Conservation (phyloP, 1,140 invertebrate genomes). For the Drosophila carrolli region DNA sequence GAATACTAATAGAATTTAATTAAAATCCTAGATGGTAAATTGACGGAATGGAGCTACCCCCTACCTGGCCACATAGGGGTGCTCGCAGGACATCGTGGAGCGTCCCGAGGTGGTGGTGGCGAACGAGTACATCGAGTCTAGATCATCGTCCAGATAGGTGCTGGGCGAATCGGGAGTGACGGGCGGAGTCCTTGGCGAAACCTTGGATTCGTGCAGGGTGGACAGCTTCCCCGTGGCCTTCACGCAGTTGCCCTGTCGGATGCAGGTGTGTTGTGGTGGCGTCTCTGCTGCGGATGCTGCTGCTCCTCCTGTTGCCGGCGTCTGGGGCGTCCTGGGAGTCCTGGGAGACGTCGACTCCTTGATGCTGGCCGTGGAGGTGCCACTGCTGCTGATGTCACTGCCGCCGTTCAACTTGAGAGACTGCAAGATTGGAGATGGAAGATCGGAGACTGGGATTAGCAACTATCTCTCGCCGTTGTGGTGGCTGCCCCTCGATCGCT, state of each 20-base stretch:
- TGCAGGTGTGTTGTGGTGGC: slow-evolving; percentile 37
- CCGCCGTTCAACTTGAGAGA: slow-evolving; percentile 79
- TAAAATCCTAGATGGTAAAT: background rate
- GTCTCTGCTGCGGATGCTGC: background rate
- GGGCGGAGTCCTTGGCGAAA: slow-evolving; percentile 86
- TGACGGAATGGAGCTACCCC: background rate
- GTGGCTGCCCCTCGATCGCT: slow-evolving; percentile 48
- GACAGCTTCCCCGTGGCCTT: slow-evolving; percentile 54
- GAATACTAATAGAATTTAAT: background rate
- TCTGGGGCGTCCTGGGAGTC: slow-evolving; percentile 37
- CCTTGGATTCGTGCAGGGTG: slow-evolving; percentile 66
- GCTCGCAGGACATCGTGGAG: slow-evolving; percentile 87
- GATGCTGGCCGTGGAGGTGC: slow-evolving; percentile 13
- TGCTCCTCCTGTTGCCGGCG: background rate
- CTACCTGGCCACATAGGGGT: slow-evolving; percentile 89
- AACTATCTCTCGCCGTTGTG: slow-evolving; percentile 49
- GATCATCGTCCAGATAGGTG: slow-evolving; percentile 88
- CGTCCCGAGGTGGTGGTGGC: slow-evolving; percentile 89
- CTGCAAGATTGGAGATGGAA: slow-evolving; percentile 56
- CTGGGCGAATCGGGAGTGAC: slow-evolving; percentile 86
- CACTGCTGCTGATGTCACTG: slow-evolving; percentile 40
- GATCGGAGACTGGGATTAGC: slow-evolving; percentile 45
- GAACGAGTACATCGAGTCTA: slow-evolving; percentile 91
- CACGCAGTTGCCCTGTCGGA: slow-evolving; percentile 40
- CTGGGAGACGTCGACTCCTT: slow-evolving; percentile 37